These are phyloP conservation scores for Tragopan temminckii DNA, from an alignment of 2,797 vertebrate genomes.

Conservation along the genomic window DNA sequence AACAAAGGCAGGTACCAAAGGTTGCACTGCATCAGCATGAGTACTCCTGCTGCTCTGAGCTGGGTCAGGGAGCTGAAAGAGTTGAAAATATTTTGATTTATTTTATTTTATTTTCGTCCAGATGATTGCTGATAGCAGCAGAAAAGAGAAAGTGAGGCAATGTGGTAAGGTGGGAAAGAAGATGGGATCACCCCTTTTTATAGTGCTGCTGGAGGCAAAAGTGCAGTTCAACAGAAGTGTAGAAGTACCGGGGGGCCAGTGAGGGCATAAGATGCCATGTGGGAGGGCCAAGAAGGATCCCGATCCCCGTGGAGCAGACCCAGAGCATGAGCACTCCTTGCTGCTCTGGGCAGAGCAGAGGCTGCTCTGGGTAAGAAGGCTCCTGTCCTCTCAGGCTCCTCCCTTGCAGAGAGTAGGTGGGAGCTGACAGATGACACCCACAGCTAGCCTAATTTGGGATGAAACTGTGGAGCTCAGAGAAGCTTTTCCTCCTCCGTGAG, in stretches of 20 bases:
- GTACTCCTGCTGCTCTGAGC: background rate
- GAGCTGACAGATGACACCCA: background rate
- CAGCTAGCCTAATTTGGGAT: background rate
- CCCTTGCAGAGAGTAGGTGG: background rate
- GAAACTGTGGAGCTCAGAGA: background rate
- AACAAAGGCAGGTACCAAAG: background rate
- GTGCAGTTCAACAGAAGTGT: background rate
- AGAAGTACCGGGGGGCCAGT: background rate
- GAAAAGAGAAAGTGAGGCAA: fast-evolving
- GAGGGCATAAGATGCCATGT: background rate
- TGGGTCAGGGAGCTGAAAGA: background rate
- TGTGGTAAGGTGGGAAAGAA: fast-evolving
- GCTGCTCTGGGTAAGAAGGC: fast-evolving
- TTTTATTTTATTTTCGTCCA: background rate
- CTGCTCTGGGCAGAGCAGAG: background rate
- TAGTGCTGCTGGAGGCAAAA: background rate
- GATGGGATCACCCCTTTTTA: background rate
- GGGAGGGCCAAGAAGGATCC: background rate
- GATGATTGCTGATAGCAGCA: background rate
- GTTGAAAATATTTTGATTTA: background rate
- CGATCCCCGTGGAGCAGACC: background rate
- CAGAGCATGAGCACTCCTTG: background rate
- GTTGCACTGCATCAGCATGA: background rate
- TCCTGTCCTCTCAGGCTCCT: background rate
- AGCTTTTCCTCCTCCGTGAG: background rate